These are phyloP conservation scores for Drosophila pruinosa DNA, from an alignment of 1,140 invertebrate genomes.

Conservation along the genomic window DNA sequence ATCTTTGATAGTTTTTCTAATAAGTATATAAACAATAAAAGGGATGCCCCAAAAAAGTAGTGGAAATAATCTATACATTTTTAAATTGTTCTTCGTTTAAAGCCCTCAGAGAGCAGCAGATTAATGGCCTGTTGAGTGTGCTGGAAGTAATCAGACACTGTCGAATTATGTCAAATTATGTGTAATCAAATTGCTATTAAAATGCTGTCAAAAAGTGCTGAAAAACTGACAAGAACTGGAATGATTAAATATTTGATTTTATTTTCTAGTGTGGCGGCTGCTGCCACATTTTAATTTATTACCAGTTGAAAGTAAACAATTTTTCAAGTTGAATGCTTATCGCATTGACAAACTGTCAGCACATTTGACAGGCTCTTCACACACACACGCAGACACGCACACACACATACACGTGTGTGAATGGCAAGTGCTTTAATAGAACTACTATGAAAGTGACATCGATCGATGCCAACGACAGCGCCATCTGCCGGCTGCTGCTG, in stretches of 20 bases:
- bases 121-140: not conserved
- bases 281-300: conserved; percentile 52
- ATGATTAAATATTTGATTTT: conserved; percentile 33
- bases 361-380: conserved; percentile 47
- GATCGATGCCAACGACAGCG: conserved; percentile 56
- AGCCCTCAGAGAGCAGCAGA: not conserved
- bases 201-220: conserved; percentile 19
- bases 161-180: conserved; percentile 47
- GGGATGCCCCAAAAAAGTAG: not conserved
- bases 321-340: conserved; percentile 62
- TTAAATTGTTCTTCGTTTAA: too few species aligned
- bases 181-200: conserved; percentile 22
- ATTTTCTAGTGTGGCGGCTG: conserved; percentile 8
- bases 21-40: not conserved
- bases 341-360: conserved; percentile 59
- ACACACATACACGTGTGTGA: not conserved
- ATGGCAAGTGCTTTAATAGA: conserved; percentile 4
- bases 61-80: too few species aligned
- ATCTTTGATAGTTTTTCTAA: conserved; percentile 11
- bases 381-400: conserved; percentile 17
- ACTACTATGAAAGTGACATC: conserved; percentile 21
- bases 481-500: conserved; percentile 56
- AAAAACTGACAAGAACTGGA: conserved; percentile 56
- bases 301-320: conserved; percentile 42
- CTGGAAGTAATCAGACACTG: not conserved